Conservation (phyloP, 2,797 vertebrate genomes). For the Bradypus variegatus region DNA sequence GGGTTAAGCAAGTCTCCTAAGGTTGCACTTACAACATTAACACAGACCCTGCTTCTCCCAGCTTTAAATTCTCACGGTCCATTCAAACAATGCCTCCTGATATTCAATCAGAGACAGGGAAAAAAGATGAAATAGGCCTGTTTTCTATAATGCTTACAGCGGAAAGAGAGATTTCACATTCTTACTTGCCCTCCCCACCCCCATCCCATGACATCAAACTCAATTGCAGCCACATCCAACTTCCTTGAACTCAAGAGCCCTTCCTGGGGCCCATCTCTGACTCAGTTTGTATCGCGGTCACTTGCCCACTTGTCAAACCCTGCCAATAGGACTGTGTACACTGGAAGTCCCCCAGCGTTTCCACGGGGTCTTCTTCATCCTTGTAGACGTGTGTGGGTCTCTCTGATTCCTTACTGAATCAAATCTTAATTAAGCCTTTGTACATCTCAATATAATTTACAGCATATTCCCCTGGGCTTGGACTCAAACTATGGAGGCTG, state of each 20-base stretch:
- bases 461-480: neutral
- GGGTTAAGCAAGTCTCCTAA: neutral
- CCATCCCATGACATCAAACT: too few relatives aligned
- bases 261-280: neutral
- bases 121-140: neutral
- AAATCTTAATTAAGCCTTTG: neutral
- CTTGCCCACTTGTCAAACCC: neutral
- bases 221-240: neutral
- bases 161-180: neutral
- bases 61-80: neutral
- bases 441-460: neutral
- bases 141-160: neutral
- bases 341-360: fast-evolving
- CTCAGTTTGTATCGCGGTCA: neutral
- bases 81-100: neutral
- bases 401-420: neutral
- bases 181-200: neutral
- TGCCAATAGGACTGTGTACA: too few relatives aligned
- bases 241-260: neutral
- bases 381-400: too few relatives aligned
- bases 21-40: neutral
- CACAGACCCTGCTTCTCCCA: neutral
- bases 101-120: neutral
- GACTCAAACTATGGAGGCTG: neutral
- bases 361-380: neutral